Evolutionary conservation across 2,113 vertebrate genomes (phyloP).

Genomic region (Ovis aries): ARS-UI_Ramb_v3.0 NC_056073.1:26208501-26209000

Average conservation of each 20-base stretch:
- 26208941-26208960: background rate
- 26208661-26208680: background rate
- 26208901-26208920: background rate
- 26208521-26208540: background rate
- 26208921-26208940: background rate
- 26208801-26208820: background rate
- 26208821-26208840: background rate
- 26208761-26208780: background rate
- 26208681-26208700: background rate
- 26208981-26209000: fast-evolving
- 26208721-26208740: background rate
- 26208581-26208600: background rate
- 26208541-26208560: background rate
- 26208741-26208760: background rate
- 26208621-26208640: background rate
- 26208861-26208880: background rate
- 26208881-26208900: background rate
- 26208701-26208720: background rate
- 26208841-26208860: background rate
- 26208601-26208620: background rate
- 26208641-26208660: background rate
- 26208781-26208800: background rate
- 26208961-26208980: background rate
- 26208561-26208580: background rate
- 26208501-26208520: background rate